These are phyloP conservation scores for Hemicordylus capensis DNA, from an alignment of 2,113 vertebrate genomes.

Conservation along the genomic window DNA sequence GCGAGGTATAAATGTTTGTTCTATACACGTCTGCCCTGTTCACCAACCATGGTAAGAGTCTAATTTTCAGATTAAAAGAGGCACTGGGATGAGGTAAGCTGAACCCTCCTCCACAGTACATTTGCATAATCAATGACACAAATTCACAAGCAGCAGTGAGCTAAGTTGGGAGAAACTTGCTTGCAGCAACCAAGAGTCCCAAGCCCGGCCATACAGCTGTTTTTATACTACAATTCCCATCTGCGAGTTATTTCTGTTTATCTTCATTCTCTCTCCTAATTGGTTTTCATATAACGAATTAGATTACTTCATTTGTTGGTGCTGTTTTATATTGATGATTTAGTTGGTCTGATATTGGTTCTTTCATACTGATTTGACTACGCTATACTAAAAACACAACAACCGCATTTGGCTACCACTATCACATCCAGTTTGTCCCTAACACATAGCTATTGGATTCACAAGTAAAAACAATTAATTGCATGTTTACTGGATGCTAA, in stretches of 20 bases:
- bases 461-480: background rate
- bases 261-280: too few species aligned
- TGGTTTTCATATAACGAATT: too few species aligned
- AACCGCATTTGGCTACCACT: background rate
- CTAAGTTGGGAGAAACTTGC: background rate
- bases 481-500: background rate
- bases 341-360: too few species aligned
- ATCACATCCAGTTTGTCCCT: background rate
- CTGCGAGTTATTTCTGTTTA: too few species aligned
- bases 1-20: too few species aligned
- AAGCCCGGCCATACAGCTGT: too few species aligned
- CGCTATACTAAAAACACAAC: too few species aligned
- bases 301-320: too few species aligned
- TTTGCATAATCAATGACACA: background rate
- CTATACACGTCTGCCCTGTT: background rate
- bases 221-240: too few species aligned
- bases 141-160: background rate
- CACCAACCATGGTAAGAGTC: background rate
- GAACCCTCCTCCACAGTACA: too few species aligned
- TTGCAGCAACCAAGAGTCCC: background rate
- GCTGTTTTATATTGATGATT: too few species aligned
- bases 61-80: background rate
- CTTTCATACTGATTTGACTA: too few species aligned
- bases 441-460: background rate
- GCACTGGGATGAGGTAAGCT: background rate